phyloP scores from a whole-genome alignment of 2,797 vertebrate species.

The Malurus leucopterus region DNA sequence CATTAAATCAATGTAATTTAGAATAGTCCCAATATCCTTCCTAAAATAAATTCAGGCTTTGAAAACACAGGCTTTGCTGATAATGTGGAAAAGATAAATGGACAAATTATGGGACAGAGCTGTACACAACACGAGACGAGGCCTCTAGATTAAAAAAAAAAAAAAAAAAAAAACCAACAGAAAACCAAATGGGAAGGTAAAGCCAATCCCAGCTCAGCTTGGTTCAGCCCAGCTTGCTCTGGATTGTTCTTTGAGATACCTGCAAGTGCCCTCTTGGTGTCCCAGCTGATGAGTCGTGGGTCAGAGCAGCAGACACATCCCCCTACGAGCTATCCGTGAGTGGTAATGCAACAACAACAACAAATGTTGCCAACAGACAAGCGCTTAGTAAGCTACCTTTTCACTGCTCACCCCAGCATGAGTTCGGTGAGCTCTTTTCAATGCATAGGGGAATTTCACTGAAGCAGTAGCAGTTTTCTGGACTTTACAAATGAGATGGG shows the following conservation, averaged over 20 bases:
- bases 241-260: not conserved
- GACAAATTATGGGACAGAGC: not conserved
- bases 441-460: not conserved
- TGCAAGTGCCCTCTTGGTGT: not conserved
- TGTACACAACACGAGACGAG: not conserved
- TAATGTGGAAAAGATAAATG: not conserved
- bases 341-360: not conserved
- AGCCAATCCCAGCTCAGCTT: not conserved
- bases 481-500: not conserved
- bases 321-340: not conserved
- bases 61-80: not conserved
- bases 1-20: not conserved
- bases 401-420: not conserved
- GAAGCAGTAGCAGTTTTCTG: not conserved
- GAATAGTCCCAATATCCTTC: not conserved
- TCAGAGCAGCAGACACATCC: not conserved
- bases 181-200: not conserved
- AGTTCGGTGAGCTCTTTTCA: not conserved
- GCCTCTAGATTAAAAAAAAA: not conserved
- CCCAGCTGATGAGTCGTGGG: rapidly evolving
- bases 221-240: not conserved
- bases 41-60: not conserved
- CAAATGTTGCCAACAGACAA: not conserved
- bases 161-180: not conserved
- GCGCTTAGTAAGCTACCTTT: not conserved